phyloP scores from a whole-genome alignment of 2,797 vertebrate species.

The Tenualosa ilisha region DNA sequence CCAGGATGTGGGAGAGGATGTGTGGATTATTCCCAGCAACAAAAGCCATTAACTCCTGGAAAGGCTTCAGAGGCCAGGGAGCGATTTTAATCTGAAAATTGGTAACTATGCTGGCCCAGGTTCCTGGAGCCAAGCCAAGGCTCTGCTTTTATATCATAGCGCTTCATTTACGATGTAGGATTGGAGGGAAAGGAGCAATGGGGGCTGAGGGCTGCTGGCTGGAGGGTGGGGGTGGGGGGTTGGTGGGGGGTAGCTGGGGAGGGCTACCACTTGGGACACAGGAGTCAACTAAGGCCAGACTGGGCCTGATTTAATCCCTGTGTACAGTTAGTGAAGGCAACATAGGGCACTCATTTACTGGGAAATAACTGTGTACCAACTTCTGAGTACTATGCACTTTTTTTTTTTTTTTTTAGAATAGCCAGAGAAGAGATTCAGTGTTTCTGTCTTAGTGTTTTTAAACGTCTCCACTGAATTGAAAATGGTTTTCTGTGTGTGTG shows the following conservation, averaged over 20 bases:
- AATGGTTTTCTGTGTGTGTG: background rate
- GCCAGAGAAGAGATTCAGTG: background rate
- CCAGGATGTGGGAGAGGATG: conserved; percentile 85
- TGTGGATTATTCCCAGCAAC: conserved; percentile 83
- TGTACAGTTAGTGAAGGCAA: background rate
- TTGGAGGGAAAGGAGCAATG: conserved; percentile 44
- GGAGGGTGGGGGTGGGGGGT: background rate
- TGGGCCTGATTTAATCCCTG: background rate
- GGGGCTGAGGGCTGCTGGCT: background rate
- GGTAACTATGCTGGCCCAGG: conserved; percentile 77
- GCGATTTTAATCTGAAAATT: conserved; percentile 82
- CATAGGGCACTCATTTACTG: background rate
- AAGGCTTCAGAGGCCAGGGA: conserved; percentile 77
- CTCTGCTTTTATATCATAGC: conserved; percentile 69
- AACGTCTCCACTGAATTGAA: background rate
- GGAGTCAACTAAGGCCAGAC: conserved; percentile 10
- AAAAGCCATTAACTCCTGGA: conserved; percentile 84
- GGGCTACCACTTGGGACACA: background rate
- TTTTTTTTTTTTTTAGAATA: background rate
- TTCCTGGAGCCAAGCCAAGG: conserved; percentile 71
- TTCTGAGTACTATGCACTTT: background rate
- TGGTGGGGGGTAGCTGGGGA: background rate
- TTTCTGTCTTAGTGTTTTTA: background rate
- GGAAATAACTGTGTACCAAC: background rate
- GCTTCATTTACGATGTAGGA: conserved; percentile 53